Evolutionary conservation across 2,888 invertebrate species (phyloP).

Genomic region (Ophion slaviceki): DNA sequence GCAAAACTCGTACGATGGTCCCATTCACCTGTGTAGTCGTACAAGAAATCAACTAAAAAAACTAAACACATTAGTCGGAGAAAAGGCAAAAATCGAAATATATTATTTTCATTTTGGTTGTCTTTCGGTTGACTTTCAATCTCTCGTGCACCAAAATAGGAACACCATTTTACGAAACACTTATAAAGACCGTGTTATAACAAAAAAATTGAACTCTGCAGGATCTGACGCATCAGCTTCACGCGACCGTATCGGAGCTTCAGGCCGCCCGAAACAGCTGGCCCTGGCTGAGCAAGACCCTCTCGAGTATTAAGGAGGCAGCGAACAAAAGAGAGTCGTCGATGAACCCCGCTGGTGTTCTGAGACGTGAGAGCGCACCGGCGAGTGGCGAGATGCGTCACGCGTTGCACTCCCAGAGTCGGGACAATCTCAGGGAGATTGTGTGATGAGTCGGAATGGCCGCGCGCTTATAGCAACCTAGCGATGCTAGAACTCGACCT

Average conservation of each 20-base stretch:
- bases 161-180: neutral
- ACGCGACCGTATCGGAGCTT: slow-evolving; percentile 91
- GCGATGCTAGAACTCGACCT: slow-evolving; percentile 9
- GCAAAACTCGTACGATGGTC: neutral
- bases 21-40: neutral
- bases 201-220: slow-evolving; percentile 75
- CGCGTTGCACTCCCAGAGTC: slow-evolving; percentile 78
- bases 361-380: slow-evolving; percentile 84
- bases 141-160: no score
- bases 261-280: slow-evolving; percentile 90
- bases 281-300: slow-evolving; percentile 97
- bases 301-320: slow-evolving; percentile 90
- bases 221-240: slow-evolving; percentile 96
- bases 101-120: neutral
- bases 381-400: slow-evolving; percentile 78
- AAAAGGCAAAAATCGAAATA: neutral
- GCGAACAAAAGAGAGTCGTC: slow-evolving; percentile 85
- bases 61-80: neutral
- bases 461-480: slow-evolving; percentile 36
- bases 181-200: neutral
- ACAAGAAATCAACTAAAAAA: neutral
- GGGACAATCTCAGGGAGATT: slow-evolving; percentile 81
- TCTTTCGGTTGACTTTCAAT: no score
- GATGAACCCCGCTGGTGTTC: slow-evolving; percentile 73
- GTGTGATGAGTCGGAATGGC: slow-evolving; percentile 73